Evolutionary conservation across 2,888 invertebrate species (phyloP).

Genomic region (Itoplectis maculator): DNA sequence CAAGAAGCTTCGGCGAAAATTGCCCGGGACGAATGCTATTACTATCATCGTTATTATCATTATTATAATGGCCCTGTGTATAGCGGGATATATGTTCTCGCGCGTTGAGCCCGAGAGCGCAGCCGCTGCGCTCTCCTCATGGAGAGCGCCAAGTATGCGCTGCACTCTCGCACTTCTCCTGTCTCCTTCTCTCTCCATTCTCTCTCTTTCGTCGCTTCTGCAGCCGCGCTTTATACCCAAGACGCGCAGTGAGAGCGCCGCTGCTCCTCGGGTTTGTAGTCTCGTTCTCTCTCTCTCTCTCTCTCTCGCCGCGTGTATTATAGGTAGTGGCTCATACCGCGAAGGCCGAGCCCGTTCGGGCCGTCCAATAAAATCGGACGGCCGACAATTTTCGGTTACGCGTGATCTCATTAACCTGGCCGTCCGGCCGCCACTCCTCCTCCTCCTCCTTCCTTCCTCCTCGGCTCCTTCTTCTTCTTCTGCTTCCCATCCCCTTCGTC

Average conservation of each 20-base stretch:
- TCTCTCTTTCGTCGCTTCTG: constrained; percentile 39
- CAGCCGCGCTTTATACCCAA: constrained; percentile 68
- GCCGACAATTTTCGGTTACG: constrained; percentile 84
- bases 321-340: constrained; percentile 63
- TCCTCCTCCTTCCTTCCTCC: constrained; percentile 59
- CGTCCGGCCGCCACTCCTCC: constrained; percentile 72
- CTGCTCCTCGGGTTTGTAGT: constrained; percentile 55
- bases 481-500: constrained; percentile 32
- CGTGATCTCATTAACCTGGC: constrained; percentile 84
- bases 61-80: constrained; percentile 69
- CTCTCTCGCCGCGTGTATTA: constrained; percentile 45
- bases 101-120: constrained; percentile 46
- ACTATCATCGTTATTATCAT: constrained; percentile 70
- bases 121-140: constrained; percentile 45
- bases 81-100: constrained; percentile 65
- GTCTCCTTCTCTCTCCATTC: constrained; percentile 45
- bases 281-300: constrained; percentile 64
- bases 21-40: constrained; percentile 70
- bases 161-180: constrained; percentile 41
- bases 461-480: constrained; percentile 30
- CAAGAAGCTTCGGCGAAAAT: constrained; percentile 69
- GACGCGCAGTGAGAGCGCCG: constrained; percentile 38
- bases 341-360: constrained; percentile 65
- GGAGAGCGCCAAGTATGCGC: constrained; percentile 50
- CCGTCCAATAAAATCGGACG: constrained; percentile 82